Conservation (phyloP, 2,113 vertebrate genomes). For the Eudyptes chrysolophus region DNA sequence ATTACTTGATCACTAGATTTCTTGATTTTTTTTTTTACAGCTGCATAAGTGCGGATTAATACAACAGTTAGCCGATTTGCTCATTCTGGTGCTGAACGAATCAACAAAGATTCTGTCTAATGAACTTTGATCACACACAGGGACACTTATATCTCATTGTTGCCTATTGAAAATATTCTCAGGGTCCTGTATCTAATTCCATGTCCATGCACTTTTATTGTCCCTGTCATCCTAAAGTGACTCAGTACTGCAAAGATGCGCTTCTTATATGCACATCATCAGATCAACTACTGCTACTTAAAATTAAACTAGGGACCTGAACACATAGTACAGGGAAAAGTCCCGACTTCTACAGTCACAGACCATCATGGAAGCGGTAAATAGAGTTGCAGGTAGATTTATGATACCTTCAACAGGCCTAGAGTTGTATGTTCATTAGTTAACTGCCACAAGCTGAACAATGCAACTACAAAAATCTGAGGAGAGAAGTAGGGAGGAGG, state of each 20-base stretch:
- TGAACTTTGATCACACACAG: neutral
- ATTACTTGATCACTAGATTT: neutral
- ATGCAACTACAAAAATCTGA: neutral
- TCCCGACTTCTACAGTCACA: neutral
- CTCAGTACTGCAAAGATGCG: neutral
- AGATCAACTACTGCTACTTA: neutral
- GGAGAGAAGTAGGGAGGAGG: neutral
- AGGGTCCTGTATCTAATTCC: neutral
- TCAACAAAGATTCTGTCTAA: neutral
- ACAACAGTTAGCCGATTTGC: neutral
- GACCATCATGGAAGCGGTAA: neutral
- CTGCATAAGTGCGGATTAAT: rapidly evolving
- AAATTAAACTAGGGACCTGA: neutral
- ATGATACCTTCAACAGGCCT: neutral
- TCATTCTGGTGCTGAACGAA: neutral
- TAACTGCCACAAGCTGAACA: neutral
- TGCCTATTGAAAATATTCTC: neutral
- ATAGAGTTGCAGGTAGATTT: neutral
- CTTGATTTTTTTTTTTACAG: neutral
- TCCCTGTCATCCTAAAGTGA: neutral
- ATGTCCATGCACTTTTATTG: neutral
- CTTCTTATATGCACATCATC: neutral
- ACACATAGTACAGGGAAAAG: neutral
- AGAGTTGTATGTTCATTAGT: neutral
- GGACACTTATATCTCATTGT: neutral